phyloP scores from a whole-genome alignment of 1,140 invertebrate species.

The Trichonephila clavipes region DNA sequence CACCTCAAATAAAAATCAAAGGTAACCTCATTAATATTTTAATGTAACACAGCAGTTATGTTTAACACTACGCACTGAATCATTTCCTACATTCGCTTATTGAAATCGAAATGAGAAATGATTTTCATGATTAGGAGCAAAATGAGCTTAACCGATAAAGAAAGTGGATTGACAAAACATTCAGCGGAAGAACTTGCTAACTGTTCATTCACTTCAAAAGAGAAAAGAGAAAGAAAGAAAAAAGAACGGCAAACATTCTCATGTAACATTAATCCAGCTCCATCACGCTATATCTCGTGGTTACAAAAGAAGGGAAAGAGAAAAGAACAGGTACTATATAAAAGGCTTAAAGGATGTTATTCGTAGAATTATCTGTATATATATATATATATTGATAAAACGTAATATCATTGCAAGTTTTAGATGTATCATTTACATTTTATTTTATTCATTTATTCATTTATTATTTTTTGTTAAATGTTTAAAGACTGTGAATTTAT shows the following conservation, averaged over 20 bases:
- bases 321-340: neutral
- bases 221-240: neutral
- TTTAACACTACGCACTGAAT: neutral
- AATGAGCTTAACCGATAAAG: neutral
- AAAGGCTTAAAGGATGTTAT: neutral
- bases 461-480: neutral
- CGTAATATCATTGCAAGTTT: neutral
- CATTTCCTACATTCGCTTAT: neutral
- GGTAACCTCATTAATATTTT: too few species aligned
- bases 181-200: neutral
- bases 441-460: neutral
- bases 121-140: neutral
- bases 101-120: neutral
- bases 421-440: neutral
- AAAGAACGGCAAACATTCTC: neutral
- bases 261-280: neutral
- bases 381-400: neutral
- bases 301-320: neutral
- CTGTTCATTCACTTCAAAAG: neutral
- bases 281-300: neutral
- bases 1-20: too few species aligned
- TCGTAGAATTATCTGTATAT: neutral
- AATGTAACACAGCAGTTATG: neutral
- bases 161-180: neutral
- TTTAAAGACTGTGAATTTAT: too few species aligned